Percentiles rank a stretch among this genome's conserved stretches.
These are phyloP conservation scores for Drosophila lacertosa DNA, from an alignment of 1,140 invertebrate genomes.

Conservation along the genomic window DNA sequence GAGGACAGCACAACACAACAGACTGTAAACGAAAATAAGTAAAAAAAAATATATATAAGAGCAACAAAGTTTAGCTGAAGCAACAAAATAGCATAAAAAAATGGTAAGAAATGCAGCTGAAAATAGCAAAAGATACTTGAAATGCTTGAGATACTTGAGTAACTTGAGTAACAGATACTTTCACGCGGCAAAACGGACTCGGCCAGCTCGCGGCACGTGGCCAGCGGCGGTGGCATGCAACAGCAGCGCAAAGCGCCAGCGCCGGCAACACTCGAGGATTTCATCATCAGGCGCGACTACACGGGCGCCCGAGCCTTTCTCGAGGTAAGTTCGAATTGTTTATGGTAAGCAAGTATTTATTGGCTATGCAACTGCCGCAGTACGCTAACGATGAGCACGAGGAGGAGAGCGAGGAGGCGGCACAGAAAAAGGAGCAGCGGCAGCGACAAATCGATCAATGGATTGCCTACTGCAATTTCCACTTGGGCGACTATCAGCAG, in stretches of 20 bases:
- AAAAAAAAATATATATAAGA: slow-evolving; percentile 1
- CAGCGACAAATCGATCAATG: slow-evolving; percentile 90
- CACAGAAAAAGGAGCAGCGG: slow-evolving; percentile 84
- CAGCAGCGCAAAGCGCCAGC: slow-evolving; percentile 75
- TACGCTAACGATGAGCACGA: slow-evolving; percentile 84
- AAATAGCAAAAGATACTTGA: slow-evolving; percentile 36
- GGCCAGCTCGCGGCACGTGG: slow-evolving; percentile 84
- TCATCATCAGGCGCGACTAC: slow-evolving; percentile 95
- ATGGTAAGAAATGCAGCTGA: slow-evolving; percentile 67
- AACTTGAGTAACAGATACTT: slow-evolving; percentile 86
- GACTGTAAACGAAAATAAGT: slow-evolving; percentile 23
- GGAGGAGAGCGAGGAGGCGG: slow-evolving; percentile 86
- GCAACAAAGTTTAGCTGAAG: neutral
- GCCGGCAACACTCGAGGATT: slow-evolving; percentile 95
- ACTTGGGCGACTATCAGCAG: slow-evolving; percentile 96
- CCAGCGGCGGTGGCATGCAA: slow-evolving; percentile 50
- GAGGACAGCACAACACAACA: slow-evolving; percentile 35
- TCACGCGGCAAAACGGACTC: slow-evolving; percentile 89
- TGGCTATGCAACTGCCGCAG: slow-evolving; percentile 16
- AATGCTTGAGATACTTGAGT: slow-evolving; percentile 39
- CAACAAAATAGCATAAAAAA: slow-evolving; percentile 36
- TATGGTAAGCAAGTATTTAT: too few relatives aligned
- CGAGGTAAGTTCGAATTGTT: slow-evolving; percentile 86
- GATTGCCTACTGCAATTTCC: slow-evolving; percentile 97
- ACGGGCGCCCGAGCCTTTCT: slow-evolving; percentile 96